Percentiles rank a stretch among this genome's conserved stretches.
Conservation (phyloP, 2,888 invertebrate species). For the Neoascia interrupta region DNA sequence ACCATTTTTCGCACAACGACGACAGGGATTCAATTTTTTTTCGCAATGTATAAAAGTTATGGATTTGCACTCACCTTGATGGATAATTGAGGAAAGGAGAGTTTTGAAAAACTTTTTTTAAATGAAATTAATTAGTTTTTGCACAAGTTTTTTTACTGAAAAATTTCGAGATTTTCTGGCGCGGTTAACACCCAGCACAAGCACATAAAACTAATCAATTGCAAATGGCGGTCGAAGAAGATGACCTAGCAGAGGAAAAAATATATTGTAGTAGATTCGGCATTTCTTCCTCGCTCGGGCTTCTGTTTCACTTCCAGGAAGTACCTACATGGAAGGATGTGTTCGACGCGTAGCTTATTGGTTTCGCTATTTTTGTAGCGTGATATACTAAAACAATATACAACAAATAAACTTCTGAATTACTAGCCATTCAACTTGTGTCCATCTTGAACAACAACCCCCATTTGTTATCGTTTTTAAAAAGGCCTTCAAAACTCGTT, state of each 20-base stretch:
- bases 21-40: not conserved
- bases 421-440: no score
- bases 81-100: not conserved
- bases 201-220: constrained; percentile 63
- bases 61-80: constrained; percentile 49
- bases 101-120: constrained; percentile 1
- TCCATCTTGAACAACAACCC: no score
- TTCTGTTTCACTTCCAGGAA: not conserved
- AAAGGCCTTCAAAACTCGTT: no score
- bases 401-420: no score
- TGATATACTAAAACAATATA: no score
- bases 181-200: constrained; percentile 67
- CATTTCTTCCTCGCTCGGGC: not conserved
- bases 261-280: constrained; percentile 42
- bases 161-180: constrained; percentile 35
- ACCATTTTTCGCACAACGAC: constrained; percentile 40
- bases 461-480: no score
- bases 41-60: not conserved
- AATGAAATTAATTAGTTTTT: constrained; percentile 10
- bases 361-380: not conserved
- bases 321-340: no score
- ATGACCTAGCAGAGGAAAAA: constrained; percentile 28
- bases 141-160: constrained; percentile 24
- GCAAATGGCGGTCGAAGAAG: constrained; percentile 57
- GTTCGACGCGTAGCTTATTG: no score